Base-by-base conservation (phyloP, 2,113 vertebrate species). In the Monarcha castaneiventris region DNA sequence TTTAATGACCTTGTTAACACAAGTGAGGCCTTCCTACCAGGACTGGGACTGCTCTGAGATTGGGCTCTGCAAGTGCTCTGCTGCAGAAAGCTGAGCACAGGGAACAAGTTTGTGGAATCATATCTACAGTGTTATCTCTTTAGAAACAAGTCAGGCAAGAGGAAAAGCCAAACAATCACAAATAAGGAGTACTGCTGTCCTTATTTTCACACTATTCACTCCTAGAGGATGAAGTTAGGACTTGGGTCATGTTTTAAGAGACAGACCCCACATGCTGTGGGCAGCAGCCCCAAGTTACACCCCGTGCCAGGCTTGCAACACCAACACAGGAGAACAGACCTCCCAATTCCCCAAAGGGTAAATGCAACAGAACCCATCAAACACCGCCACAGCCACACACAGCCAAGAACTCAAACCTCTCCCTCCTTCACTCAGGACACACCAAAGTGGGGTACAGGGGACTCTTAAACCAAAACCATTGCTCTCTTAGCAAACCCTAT, bases 371-470 rank as follows among this genome's bases (percentile, higher is more conserved):
- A 11, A 33, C 48, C 33, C 58, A 54, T n/a, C 66, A 17, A 52
- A 15, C 72, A 81, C 11, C n/a, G 49, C 37, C 43, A 32, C 10
- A 72, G 10, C 26, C 39, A 33, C 15, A 12, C 8, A 37, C 37
- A 37, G 37, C 37, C 37, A 37, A 37, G 37, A 84, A 3, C 37
- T 52, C 77, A 32, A 17, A 11, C 30, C 35, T 37, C 18, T 16
- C 41, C 21, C 16, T 32, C 9, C 9, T 46, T 19, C 21, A 13
- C 35, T 33, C n/a, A 66, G 6, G 1, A 1, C 9, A 21, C 4
- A 1, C 63, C 4, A 10, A 32, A 56, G 9, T 1, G 1, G 6
- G 3, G 5, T 35, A 2, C n/a, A 67, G 37, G 3, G 30, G 37
- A 13, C n/a, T 66, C 66, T 77, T 49, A 67, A 78, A 84, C 16